phyloP scores from a whole-genome alignment of 1,140 invertebrate genomes.

The Thalassaphorura encarpata region DNA sequence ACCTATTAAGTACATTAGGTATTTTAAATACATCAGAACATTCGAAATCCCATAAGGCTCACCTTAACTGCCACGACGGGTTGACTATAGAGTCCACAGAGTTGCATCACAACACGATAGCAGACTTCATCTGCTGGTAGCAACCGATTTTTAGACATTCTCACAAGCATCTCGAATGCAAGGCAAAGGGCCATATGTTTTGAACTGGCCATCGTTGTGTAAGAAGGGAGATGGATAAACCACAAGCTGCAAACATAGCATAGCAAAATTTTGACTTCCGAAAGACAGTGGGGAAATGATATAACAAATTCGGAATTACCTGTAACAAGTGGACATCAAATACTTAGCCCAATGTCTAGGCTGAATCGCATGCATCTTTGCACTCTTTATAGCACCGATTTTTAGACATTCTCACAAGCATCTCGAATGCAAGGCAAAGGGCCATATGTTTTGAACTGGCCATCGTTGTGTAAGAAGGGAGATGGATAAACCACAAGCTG shows the following conservation, averaged over 20 bases:
- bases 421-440: constrained; percentile 74
- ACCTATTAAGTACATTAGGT: too few species aligned
- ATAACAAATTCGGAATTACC: not conserved
- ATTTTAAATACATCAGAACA: too few species aligned
- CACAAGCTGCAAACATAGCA: constrained; percentile 68
- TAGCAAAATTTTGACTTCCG: constrained; percentile 12
- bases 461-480: constrained; percentile 63
- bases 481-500: constrained; percentile 94
- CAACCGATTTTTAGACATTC: constrained; percentile 68
- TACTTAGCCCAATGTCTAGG: constrained; percentile 1
- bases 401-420: constrained; percentile 74
- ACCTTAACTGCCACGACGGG: constrained; percentile 85
- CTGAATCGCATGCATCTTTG: constrained; percentile 11
- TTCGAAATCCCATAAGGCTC: not conserved
- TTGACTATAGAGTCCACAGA: constrained; percentile 88
- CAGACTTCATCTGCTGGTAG: constrained; percentile 89
- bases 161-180: constrained; percentile 76
- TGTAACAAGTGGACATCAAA: constrained; percentile 4
- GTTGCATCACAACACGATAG: constrained; percentile 96
- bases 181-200: constrained; percentile 66
- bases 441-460: constrained; percentile 53
- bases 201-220: constrained; percentile 46
- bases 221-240: constrained; percentile 87
- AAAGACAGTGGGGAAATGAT: not conserved
- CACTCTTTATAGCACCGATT: constrained; percentile 45